Percentiles rank a stretch among this genome's conserved stretches.
phyloP scores from a whole-genome alignment of 2,888 invertebrate genomes.

The Tetragonisca angustula region DNA sequence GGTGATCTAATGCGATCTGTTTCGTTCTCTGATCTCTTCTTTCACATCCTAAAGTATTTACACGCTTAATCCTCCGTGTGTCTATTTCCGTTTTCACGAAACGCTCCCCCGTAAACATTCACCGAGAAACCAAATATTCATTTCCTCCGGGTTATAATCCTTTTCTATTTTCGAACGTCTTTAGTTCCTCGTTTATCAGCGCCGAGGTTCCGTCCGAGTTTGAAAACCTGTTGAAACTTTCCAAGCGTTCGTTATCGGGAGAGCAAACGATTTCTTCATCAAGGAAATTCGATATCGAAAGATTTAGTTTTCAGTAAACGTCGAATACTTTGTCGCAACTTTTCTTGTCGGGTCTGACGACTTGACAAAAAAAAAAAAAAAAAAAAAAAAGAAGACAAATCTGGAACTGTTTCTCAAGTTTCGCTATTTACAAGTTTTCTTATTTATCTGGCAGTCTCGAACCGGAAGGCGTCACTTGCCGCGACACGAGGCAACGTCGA shows the following conservation, averaged over 20 bases:
- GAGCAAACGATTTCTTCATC: background rate
- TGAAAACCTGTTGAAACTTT: background rate
- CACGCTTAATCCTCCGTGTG: too few species aligned
- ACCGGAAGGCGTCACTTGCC: too few species aligned
- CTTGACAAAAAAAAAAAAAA: background rate
- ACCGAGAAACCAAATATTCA: too few species aligned
- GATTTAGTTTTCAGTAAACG: background rate
- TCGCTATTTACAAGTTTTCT: background rate
- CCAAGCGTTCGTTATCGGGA: background rate
- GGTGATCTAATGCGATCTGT: background rate
- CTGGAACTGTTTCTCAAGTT: too few species aligned
- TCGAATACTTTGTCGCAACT: background rate
- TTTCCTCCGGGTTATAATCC: too few species aligned
- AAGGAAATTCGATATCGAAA: background rate
- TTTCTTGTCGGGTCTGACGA: background rate
- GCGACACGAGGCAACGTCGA: background rate
- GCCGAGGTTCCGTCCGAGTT: background rate
- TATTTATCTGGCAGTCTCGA: background rate
- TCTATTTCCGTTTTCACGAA: background rate
- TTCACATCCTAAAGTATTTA: too few species aligned
- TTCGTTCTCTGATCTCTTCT: background rate
- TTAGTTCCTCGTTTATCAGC: background rate
- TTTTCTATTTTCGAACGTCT: background rate
- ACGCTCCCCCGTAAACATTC: too few species aligned
- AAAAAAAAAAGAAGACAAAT: too few species aligned